Conservation (phyloP, 2,797 vertebrate species). For the Pseudochirops corinnae region DNA sequence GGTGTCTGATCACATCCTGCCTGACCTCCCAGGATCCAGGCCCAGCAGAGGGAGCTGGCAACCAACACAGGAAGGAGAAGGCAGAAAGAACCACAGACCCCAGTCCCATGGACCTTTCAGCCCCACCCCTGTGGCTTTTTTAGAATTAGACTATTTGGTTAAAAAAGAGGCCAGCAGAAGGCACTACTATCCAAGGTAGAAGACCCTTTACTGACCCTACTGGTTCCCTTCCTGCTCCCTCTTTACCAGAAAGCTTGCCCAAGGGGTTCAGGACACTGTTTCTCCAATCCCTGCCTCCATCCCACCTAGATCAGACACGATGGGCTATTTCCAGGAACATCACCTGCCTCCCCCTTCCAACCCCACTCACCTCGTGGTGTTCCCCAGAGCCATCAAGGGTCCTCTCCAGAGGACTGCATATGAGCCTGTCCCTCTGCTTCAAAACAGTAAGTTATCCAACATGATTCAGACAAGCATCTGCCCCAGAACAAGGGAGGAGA, state of each 20-base stretch:
- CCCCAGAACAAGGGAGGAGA: not conserved
- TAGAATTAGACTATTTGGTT: constrained; percentile 8
- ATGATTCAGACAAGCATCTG: not conserved
- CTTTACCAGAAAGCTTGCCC: not conserved
- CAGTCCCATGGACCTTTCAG: not conserved
- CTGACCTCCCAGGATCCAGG: constrained; percentile 60
- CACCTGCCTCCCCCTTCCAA: not conserved
- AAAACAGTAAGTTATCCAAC: not conserved
- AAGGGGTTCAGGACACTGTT: not conserved
- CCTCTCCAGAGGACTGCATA: not conserved
- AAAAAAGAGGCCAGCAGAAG: not conserved
- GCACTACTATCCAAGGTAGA: not conserved
- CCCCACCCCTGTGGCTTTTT: not conserved
- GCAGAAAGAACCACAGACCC: not conserved
- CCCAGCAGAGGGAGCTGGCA: constrained; percentile 83
- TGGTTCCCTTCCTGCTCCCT: not conserved
- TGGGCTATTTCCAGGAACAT: not conserved
- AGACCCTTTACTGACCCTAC: not conserved
- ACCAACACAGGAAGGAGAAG: constrained; percentile 67
- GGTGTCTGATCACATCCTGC: constrained; percentile 68
- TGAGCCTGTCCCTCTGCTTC: not conserved
- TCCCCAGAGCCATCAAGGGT: not conserved
- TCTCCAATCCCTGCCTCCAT: not conserved
- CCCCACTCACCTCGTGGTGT: not conserved
- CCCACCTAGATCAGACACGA: not conserved